Evolutionary conservation across 2,113 vertebrate species (phyloP).

Genomic region (Peromyscus californicus): DNA sequence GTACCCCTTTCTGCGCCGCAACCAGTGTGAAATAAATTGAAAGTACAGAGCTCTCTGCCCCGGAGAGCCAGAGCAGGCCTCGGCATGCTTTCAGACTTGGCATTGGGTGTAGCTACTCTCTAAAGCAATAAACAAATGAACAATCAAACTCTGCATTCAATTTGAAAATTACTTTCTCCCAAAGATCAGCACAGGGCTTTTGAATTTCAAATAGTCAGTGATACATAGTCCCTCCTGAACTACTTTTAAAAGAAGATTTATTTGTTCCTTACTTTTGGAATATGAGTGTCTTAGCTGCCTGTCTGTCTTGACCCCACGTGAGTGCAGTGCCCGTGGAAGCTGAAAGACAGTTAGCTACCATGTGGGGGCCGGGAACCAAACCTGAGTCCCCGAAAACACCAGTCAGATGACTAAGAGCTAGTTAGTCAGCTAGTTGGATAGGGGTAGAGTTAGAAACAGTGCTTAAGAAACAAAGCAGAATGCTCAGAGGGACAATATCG

Average conservation of each 20-base stretch:
- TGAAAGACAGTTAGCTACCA: not conserved
- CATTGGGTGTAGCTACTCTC: not conserved
- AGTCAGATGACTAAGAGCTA: not conserved
- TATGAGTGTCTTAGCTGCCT: not conserved
- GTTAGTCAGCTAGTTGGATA: not conserved
- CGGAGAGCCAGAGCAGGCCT: not conserved
- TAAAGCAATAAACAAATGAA: not conserved
- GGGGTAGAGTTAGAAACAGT: not conserved
- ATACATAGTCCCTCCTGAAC: not conserved
- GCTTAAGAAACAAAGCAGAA: no score
- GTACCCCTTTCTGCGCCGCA: fast-evolving
- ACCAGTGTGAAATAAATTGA: not conserved
- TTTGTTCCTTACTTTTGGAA: not conserved
- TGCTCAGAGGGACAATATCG: not conserved
- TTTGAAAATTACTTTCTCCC: slow-evolving; percentile 12
- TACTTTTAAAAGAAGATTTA: not conserved
- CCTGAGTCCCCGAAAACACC: no score
- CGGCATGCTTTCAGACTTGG: not conserved
- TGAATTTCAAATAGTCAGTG: not conserved
- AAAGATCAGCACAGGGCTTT: not conserved
- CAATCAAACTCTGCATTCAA: not conserved
- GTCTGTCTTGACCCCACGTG: not conserved
- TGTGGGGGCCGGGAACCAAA: not conserved
- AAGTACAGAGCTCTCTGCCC: not conserved
- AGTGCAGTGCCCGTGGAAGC: not conserved